Evolutionary conservation across 2,888 invertebrate genomes (phyloP), one percentile per base, ranked within the genome.

Genomic region (Philaethria dido): DNA sequence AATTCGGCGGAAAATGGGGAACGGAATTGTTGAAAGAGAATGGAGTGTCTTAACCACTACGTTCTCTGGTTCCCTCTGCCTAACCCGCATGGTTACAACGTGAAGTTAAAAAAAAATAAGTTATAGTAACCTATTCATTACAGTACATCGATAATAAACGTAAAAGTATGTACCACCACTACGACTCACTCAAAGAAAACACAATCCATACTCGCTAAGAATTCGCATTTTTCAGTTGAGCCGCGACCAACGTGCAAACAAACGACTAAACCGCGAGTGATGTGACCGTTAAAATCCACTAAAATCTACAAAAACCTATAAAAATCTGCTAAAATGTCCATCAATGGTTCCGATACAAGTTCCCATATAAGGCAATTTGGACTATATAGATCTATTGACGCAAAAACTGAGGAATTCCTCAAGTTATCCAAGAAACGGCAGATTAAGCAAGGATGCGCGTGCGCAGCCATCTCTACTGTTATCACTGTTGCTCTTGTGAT

Each of bases 401-500:
- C 86, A 4, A 81, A 84, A 73, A 91, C 91, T 0, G 89, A 90
- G 75, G 91, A 92, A 76, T 92, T 92, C 69, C 75, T 92, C 33
- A 81, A 81, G 69, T 74, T 91, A 61, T 92, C 92, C 1, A 85
- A 84, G 72, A 86, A 80, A 68, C 76, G 89, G 16, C 92, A 92
- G 78, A 83, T 92, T 9, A 78, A 83, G 62, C 90, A 89, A 73
- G 92, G 92, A 72, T 92, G 92, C 75, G 86, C 85, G 0, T 92
- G 92, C 76, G 92, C 92, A 0, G 89, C 86, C 9, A 81, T 90
- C 0, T 88, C 91, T 13, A 88, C 92, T 0, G 87, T 87, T 0
- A 81, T 92, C 68, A 92, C 92, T 68, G 90, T 92, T 75, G 85
- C 88, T 72, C 78, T 92, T 80, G 88, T 92, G 70, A 82, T 92